phyloP scores from a whole-genome alignment of 2,888 invertebrate genomes.

The Tetheella fluctuosa region DNA sequence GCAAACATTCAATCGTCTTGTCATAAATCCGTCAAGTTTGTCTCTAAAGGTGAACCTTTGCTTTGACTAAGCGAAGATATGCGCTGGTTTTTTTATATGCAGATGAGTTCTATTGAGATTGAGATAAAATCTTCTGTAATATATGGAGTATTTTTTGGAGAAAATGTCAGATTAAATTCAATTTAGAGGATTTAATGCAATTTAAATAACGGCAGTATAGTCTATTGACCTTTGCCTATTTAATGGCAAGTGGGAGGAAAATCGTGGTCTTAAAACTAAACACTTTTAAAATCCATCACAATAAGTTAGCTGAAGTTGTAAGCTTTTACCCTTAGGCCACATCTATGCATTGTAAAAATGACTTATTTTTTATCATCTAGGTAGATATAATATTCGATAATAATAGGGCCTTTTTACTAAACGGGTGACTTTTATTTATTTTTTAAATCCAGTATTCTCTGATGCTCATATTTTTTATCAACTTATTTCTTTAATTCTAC shows the following conservation, averaged over 20 bases:
- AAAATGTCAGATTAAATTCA: neutral
- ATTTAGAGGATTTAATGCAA: too few relatives aligned
- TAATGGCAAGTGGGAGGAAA: too few relatives aligned
- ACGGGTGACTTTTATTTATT: neutral
- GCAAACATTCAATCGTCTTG: neutral
- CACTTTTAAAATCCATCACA: too few relatives aligned
- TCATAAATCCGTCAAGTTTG: neutral
- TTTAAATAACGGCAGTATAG: too few relatives aligned
- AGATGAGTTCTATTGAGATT: neutral
- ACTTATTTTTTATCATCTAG: too few relatives aligned
- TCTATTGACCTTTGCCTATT: too few relatives aligned
- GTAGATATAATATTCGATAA: too few relatives aligned
- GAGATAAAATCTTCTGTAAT: too few relatives aligned
- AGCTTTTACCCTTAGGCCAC: too few relatives aligned
- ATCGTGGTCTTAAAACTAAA: too few relatives aligned
- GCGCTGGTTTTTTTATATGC: neutral
- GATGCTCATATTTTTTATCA: neutral
- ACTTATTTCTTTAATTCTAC: neutral
- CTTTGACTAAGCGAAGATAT: neutral
- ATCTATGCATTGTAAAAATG: neutral
- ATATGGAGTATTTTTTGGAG: neutral
- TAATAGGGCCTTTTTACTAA: neutral
- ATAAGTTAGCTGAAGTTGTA: neutral
- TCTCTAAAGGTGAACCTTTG: neutral
- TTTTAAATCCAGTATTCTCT: slow-evolving; percentile 5